Base-by-base conservation (phyloP, 2,888 invertebrate species). In the Dyspetes luteomarginatus region DNA sequence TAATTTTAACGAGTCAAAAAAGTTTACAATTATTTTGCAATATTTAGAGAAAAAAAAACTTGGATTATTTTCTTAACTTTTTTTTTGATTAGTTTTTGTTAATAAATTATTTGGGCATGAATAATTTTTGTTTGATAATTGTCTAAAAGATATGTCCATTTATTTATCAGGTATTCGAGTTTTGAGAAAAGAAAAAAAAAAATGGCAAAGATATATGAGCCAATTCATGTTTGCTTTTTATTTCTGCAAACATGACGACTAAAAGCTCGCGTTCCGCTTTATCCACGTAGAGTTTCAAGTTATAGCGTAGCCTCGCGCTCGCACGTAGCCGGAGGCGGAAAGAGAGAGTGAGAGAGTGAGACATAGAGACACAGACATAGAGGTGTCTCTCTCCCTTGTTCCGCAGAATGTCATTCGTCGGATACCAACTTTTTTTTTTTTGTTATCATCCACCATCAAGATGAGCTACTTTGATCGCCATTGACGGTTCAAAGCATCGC, bases 381-480 rank as follows among this genome's bases (percentile, higher is more conserved):
- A 19, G 68, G 41, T 28, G 28, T 48, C 45, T 22, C 30, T 55
- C 17, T 58, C 26, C 50, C 41, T 77, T 56, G 56, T 52, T 67
- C 50, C 28, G 30, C 72, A 52, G 50, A 72, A 72, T 64, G 56
- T 56, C 48, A 71, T 60, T 43, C 72, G 67, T 17, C 56, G 60
- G 65, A 43, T 65, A 72, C 52, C 72, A 72, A 50, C 65, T 36
- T 24, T 67, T 62, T 60, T 41, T 60, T 2, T 36, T 12, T 60
- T 67, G 72, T 72, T 72, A 67, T 78, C 55, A 19, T 73, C 43
- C 7, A 43, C 78, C 45, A 78, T 78, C 78, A 68, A 78, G 78
- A 78, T 78, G 78, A 60, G 73, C 78, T 67, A 78, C 62, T 78
- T 78, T 73, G 78, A 78, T 78, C 68, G 45, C 48, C 67, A 67